A percentile compares a stretch with the other conserved stretches of the same genome.
Conservation (phyloP, 2,113 vertebrate genomes). For the Lasiurus cinereus region DNA sequence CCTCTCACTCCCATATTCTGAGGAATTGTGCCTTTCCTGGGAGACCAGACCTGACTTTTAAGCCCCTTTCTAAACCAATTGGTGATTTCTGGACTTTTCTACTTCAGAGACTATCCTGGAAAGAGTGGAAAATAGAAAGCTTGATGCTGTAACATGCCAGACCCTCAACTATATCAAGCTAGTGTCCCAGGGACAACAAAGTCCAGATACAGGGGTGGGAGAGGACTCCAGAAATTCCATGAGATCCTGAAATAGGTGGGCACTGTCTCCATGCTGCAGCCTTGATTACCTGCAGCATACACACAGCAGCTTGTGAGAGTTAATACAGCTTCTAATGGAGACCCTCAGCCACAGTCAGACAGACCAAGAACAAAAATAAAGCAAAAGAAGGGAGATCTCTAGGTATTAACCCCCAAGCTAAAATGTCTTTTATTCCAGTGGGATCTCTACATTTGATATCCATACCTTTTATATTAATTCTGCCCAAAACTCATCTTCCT, state of each 20-base stretch:
- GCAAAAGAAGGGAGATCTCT: not conserved
- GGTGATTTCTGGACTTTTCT: not conserved
- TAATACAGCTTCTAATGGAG: not conserved
- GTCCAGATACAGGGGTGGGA: not conserved
- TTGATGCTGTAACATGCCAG: not conserved
- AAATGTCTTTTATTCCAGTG: not conserved
- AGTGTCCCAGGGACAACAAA: not conserved
- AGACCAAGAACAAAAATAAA: not conserved
- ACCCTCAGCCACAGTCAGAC: not conserved
- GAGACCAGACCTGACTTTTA: not conserved
- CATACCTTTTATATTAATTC: not conserved
- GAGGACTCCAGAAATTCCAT: not conserved
- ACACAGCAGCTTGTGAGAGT: not conserved
- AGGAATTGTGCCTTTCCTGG: not conserved
- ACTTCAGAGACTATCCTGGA: not conserved
- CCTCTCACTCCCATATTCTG: not conserved
- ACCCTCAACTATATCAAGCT: not conserved
- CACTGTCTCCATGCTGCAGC: not conserved
- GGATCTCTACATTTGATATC: not conserved
- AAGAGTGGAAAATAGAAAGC: not conserved
- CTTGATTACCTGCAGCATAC: rapidly evolving
- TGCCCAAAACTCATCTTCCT: not conserved
- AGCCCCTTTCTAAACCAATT: not conserved
- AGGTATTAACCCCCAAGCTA: not conserved
- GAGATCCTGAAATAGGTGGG: not conserved